phyloP scores from a whole-genome alignment of 92 coral and sea anemone species.

The Epizoanthus rinbou region DNA sequence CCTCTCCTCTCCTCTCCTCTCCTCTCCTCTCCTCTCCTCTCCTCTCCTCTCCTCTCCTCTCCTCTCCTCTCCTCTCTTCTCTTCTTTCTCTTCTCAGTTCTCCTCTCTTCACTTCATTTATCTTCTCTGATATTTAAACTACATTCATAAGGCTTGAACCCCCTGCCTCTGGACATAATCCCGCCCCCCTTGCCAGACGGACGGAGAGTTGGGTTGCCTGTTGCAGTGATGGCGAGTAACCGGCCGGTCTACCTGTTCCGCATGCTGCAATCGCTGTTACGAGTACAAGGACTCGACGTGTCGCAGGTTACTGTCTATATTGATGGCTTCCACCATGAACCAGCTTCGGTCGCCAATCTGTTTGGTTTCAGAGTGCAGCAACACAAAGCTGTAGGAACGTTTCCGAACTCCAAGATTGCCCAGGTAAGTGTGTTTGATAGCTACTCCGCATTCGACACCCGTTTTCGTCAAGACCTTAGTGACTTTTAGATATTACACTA shows the following conservation, averaged over 20 bases:
- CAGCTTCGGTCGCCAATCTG: slow-evolving; percentile 47
- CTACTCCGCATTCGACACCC: neutral
- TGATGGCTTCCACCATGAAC: slow-evolving; percentile 53
- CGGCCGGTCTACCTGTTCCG: slow-evolving; percentile 60
- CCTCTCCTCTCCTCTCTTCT: no score
- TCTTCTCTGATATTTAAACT: no score
- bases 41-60: no score
- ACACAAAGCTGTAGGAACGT: slow-evolving; percentile 44
- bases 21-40: no score
- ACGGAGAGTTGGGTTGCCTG: slow-evolving; percentile 38
- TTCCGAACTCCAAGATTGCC: slow-evolving; percentile 51
- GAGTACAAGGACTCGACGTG: slow-evolving; percentile 50
- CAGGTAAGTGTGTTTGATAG: slow-evolving; percentile 30
- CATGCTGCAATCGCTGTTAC: slow-evolving; percentile 46
- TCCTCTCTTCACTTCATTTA: no score
- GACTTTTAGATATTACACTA: neutral
- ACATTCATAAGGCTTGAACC: slow-evolving; percentile 38
- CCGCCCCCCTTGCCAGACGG: slow-evolving; percentile 36
- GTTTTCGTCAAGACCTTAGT: neutral
- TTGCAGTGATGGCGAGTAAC: slow-evolving; percentile 58
- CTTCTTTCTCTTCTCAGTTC: no score
- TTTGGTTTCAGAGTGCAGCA: slow-evolving; percentile 50
- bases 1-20: no score
- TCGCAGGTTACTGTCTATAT: slow-evolving; percentile 50
- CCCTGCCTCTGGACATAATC: slow-evolving; percentile 31